A percentile compares a stretch with the other conserved stretches of the same genome.
phyloP scores from a whole-genome alignment of 1,140 invertebrate genomes.

The Philotrypesis tridentata region DNA sequence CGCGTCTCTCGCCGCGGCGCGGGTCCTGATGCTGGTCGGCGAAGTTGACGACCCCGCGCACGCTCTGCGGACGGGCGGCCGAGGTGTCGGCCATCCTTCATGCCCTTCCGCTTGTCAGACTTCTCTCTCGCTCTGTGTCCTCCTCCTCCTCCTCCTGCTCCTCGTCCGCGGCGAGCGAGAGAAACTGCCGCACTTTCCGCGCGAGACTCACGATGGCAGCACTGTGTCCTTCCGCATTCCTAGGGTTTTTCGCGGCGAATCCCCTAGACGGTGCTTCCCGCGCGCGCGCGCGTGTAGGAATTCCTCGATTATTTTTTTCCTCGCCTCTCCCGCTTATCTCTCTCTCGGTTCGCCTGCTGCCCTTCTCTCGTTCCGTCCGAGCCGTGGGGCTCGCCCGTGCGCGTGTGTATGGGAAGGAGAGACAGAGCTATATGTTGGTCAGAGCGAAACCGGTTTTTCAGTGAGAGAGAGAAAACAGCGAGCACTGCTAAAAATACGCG shows the following conservation, averaged over 20 bases:
- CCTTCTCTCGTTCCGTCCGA: slow-evolving; percentile 26
- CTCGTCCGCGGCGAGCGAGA: too few relatives aligned
- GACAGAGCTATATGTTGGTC: slow-evolving; percentile 41
- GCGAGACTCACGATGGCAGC: not conserved
- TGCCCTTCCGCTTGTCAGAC: slow-evolving; percentile 49
- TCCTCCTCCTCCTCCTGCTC: not conserved
- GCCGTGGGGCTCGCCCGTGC: not conserved
- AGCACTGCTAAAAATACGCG: slow-evolving; percentile 60
- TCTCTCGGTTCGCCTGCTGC: slow-evolving; percentile 4
- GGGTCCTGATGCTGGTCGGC: slow-evolving; percentile 61
- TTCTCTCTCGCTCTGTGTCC: not conserved
- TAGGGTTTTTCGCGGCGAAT: slow-evolving; percentile 6
- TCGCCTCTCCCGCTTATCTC: slow-evolving; percentile 26
- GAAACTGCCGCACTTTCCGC: not conserved
- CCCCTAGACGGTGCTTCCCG: not conserved
- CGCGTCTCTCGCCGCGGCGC: slow-evolving; percentile 65
- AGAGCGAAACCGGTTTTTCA: slow-evolving; percentile 65
- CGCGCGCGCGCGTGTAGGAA: slow-evolving; percentile 4
- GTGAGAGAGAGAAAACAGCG: slow-evolving; percentile 49
- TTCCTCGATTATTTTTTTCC: slow-evolving; percentile 18
- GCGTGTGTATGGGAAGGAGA: not conserved
- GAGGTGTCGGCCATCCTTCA: slow-evolving; percentile 70
- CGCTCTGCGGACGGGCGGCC: slow-evolving; percentile 65
- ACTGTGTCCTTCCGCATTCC: not conserved
- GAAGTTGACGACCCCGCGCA: slow-evolving; percentile 67